Conservation (phyloP, 2,797 vertebrate genomes). For the Gobio occitaniae region DNA sequence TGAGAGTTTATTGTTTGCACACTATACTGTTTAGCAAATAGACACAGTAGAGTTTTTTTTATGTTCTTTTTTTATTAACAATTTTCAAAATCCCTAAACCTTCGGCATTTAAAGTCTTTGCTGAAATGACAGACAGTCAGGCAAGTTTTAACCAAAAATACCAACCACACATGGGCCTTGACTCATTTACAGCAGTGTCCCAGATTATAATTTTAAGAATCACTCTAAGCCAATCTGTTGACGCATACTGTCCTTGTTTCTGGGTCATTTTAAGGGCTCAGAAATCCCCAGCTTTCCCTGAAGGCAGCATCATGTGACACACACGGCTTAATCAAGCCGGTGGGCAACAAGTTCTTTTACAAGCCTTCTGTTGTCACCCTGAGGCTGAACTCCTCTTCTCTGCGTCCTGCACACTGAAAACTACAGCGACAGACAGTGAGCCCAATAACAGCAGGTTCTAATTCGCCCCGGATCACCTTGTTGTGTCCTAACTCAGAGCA, state of each 20-base stretch:
- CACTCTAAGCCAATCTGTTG: constrained; percentile 16
- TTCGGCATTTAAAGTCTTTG: neutral
- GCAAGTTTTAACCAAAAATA: neutral
- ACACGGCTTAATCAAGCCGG: constrained; percentile 8
- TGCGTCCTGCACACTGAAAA: neutral
- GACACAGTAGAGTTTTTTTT: neutral
- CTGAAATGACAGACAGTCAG: neutral
- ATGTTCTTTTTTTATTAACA: neutral
- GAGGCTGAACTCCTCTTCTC: neutral
- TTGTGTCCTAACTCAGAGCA: neutral
- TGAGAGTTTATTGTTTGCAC: neutral
- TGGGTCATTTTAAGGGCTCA: constrained; percentile 34
- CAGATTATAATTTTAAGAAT: constrained; percentile 31
- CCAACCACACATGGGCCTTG: neutral
- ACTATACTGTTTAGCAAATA: neutral
- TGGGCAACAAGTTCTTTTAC: constrained; percentile 14
- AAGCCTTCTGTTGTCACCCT: constrained; percentile 37
- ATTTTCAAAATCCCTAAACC: neutral
- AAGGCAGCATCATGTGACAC: constrained; percentile 43
- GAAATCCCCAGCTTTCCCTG: constrained; percentile 24
- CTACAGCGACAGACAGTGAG: neutral
- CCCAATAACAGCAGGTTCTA: neutral
- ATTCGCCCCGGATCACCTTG: constrained; percentile 5
- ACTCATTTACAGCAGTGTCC: constrained; percentile 11
- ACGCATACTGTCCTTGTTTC: constrained; percentile 22